Percentiles rank a stretch among this genome's conserved stretches.
These are phyloP conservation scores for Dichetophora obliterata DNA, from an alignment of 2,888 invertebrate species.

Conservation along the genomic window DNA sequence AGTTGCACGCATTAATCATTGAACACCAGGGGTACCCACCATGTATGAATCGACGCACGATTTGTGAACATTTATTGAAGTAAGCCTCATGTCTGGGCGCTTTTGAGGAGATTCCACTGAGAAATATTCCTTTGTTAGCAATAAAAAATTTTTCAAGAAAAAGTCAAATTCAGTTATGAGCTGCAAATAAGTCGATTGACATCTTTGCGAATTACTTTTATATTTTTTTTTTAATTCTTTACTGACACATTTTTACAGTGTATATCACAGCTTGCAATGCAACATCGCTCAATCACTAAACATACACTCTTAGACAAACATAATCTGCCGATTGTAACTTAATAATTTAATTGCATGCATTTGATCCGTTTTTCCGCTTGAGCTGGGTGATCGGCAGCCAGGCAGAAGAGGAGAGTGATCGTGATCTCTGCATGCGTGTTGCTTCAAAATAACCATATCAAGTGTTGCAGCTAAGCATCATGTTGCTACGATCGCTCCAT, in stretches of 20 bases:
- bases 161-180: too few relatives aligned
- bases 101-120: neutral
- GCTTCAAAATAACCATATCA: neutral
- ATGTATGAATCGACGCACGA: neutral
- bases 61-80: neutral
- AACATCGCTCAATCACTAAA: neutral
- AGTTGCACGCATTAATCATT: slow-evolving; percentile 10
- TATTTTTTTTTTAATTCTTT: too few relatives aligned
- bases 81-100: neutral
- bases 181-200: too few relatives aligned
- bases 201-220: too few relatives aligned
- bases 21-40: neutral
- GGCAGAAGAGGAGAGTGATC: neutral
- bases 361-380: neutral
- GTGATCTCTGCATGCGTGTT: neutral
- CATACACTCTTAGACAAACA: neutral
- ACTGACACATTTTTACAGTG: neutral
- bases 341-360: slow-evolving; percentile 18
- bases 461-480: neutral
- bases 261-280: neutral
- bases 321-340: neutral
- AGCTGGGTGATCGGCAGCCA: too few relatives aligned
- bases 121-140: neutral
- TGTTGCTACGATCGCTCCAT: neutral
- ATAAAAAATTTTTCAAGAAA: too few relatives aligned